Conservation (phyloP, 2,113 vertebrate genomes). For the Xenopus laevis region DNA sequence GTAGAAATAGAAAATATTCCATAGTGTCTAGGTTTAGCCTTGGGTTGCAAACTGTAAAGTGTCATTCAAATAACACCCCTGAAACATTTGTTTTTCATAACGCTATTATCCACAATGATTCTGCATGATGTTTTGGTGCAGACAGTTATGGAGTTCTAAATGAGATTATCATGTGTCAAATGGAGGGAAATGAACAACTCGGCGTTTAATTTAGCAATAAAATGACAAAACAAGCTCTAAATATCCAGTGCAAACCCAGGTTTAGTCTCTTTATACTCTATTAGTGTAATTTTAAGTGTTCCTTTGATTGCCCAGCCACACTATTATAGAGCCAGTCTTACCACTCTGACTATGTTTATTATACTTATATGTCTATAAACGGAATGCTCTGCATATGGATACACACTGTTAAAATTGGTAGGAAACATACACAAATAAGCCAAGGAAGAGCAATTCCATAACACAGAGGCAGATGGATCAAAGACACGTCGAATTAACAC, state of each 20-base stretch:
- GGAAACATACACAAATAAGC: constrained; percentile 20
- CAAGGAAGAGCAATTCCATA: constrained; percentile 52
- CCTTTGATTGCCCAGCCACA: neutral
- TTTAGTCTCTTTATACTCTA: constrained; percentile 20
- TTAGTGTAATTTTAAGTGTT: constrained; percentile 3
- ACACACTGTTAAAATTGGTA: constrained; percentile 29
- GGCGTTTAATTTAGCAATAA: constrained; percentile 23
- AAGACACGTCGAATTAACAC: constrained; percentile 9
- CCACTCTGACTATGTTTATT: neutral
- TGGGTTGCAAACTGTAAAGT: constrained; percentile 36
- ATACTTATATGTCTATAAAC: constrained; percentile 5
- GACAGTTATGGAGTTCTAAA: constrained; percentile 17
- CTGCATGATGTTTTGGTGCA: constrained; percentile 11
- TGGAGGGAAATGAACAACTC: constrained; percentile 24
- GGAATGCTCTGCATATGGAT: constrained; percentile 10
- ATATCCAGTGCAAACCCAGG: neutral
- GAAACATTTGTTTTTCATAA: constrained; percentile 24
- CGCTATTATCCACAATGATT: constrained; percentile 17
- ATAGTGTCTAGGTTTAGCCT: constrained; percentile 34
- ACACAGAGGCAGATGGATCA: constrained; percentile 53
- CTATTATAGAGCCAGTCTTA: constrained; percentile 6
- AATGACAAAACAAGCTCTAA: constrained; percentile 7
- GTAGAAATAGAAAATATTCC: constrained; percentile 59
- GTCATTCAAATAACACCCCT: constrained; percentile 12
- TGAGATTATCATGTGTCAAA: constrained; percentile 26